Evolutionary conservation across 2,888 invertebrate species (phyloP).

Genomic region (Lasius fuliginosus): DNA sequence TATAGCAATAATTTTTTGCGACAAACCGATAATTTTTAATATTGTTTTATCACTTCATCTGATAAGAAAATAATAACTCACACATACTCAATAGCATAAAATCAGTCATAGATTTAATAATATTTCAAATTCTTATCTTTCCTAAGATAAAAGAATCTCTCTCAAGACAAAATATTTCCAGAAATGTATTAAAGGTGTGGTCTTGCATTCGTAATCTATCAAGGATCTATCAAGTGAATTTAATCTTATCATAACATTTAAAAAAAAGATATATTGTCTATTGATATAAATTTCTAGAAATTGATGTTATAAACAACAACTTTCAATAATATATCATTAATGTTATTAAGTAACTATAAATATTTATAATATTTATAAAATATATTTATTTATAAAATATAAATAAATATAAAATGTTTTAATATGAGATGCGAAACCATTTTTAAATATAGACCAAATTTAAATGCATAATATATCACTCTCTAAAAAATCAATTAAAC

Average conservation of each 20-base stretch:
- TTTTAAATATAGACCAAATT: not conserved
- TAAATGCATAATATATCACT: not conserved
- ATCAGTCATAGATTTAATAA: not conserved
- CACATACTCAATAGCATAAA: not conserved
- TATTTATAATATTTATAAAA: not conserved
- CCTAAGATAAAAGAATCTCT: not conserved
- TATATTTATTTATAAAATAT: not conserved
- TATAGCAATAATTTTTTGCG: not conserved
- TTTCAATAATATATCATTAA: not conserved
- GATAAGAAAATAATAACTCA: not conserved
- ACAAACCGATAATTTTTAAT: not conserved
- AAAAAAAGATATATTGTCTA: not conserved
- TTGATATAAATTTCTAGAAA: not conserved
- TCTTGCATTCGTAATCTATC: not conserved
- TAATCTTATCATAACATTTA: constrained; percentile 16
- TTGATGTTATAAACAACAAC: not conserved
- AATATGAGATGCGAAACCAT: not conserved
- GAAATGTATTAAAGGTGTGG: not conserved
- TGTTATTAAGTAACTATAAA: constrained; percentile 7
- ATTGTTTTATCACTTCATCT: not conserved
- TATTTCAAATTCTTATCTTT: not conserved
- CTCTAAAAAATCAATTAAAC: not conserved
- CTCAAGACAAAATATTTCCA: not conserved
- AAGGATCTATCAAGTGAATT: not conserved
- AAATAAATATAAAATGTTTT: constrained; percentile 3